Percentiles rank a stretch among this genome's conserved stretches.
phyloP scores from a whole-genome alignment of 2,797 vertebrate genomes.

The Numenius phaeopus region DNA sequence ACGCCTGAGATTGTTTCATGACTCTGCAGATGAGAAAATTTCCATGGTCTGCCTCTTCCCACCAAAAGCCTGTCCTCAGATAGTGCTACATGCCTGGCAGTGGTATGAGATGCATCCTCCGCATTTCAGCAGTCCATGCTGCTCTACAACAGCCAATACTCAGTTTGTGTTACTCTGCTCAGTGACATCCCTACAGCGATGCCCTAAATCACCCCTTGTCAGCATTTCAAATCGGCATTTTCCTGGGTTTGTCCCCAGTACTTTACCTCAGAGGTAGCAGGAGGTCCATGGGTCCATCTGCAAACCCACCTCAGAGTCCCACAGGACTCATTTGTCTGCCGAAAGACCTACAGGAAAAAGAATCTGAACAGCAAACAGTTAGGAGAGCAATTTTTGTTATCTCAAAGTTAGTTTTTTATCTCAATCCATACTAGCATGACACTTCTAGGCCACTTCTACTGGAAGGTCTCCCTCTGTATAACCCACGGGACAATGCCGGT shows the following conservation, averaged over 20 bases:
- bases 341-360: background rate
- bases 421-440: rapidly evolving
- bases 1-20: background rate
- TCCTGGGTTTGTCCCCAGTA: background rate
- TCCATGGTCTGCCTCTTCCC: background rate
- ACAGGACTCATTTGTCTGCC: background rate
- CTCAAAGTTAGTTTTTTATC: rapidly evolving
- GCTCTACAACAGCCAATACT: background rate
- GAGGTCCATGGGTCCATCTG: rapidly evolving
- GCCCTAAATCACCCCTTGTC: background rate
- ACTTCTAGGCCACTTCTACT: background rate
- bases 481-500: rapidly evolving
- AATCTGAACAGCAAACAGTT: background rate
- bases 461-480: background rate
- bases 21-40: slow-evolving; percentile 37
- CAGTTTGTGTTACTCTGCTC: background rate
- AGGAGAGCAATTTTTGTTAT: background rate
- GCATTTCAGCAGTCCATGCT: background rate
- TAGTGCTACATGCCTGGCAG: background rate
- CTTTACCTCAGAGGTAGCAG: background rate
- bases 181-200: background rate
- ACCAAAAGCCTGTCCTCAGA: background rate
- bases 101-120: background rate
- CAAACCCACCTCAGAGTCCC: background rate
- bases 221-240: background rate